phyloP scores from a whole-genome alignment of 2,888 invertebrate genomes.

The Polyommatus icarus region DNA sequence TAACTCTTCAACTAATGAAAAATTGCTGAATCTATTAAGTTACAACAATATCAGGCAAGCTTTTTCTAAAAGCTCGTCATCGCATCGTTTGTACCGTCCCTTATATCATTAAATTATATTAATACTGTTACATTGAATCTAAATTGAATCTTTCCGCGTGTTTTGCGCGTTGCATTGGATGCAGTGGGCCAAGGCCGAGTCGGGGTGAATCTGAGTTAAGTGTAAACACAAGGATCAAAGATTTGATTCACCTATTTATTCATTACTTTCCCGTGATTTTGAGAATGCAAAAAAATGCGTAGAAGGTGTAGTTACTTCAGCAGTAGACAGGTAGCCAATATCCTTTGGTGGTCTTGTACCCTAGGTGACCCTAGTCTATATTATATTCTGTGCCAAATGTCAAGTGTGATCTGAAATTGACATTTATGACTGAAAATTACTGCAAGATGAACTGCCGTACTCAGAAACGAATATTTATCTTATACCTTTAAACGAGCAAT shows the following conservation, averaged over 20 bases:
- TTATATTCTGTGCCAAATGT: too few species aligned
- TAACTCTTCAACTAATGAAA: too few species aligned
- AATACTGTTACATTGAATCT: conserved; percentile 48
- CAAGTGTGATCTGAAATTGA: too few species aligned
- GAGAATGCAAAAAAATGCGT: too few species aligned
- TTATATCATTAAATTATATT: conserved; percentile 31
- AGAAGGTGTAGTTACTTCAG: too few species aligned
- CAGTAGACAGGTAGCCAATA: too few species aligned
- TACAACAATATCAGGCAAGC: not conserved
- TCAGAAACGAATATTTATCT: too few species aligned
- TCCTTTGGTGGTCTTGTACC: too few species aligned
- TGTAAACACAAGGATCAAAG: not conserved
- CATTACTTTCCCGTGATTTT: not conserved
- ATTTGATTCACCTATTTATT: not conserved
- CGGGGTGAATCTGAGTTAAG: not conserved
- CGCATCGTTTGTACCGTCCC: not conserved
- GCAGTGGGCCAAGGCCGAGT: conserved; percentile 64
- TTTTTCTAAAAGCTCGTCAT: not conserved
- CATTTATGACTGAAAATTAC: too few species aligned
- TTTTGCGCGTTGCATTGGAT: conserved; percentile 53
- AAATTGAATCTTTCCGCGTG: conserved; percentile 62
- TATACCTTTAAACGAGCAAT: too few species aligned
- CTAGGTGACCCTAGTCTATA: too few species aligned
- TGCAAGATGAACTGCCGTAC: too few species aligned
- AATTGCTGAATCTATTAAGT: not conserved